Evolutionary conservation across 2,113 vertebrate genomes (phyloP), one percentile per base, ranked within the genome.

Genomic region (Hyperoodon ampullatus): DNA sequence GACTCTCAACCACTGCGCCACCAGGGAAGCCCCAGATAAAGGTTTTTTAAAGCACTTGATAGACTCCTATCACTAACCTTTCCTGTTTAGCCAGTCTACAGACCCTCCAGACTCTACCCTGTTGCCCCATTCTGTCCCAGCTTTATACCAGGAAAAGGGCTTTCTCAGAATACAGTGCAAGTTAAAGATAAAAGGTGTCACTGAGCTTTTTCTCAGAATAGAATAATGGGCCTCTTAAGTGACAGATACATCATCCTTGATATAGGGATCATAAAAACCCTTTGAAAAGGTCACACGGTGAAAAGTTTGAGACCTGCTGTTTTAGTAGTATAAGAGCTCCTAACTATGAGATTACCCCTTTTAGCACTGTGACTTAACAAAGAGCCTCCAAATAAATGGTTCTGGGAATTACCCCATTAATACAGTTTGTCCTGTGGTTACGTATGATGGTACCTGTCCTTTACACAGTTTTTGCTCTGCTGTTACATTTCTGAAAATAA

Each of bases 401-500:
- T 18, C 28, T 58, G 33, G 66, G 68, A 58, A 75, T 86, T 71
- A 86, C 13, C 72, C 35, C 26, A 10, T 75, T 50, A 87, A 74
- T 95, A 66, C 15, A 81, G 18, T 72, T 81, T 95, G 85, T 82
- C 19, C 8, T 74, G 5, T 93, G 72, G 21, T 89, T 86, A 58
- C 30, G 23, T 87, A 30, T 30, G 55, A 39, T 80, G 35, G 23
- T 90, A 70, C 86, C 24, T 90, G 14, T 61, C 50, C 16, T 95
- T 71, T 66, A 60, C 12, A 28, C 60, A 42, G 26, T 88, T 75
- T 77, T 96, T 95, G 12, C 53, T 94, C 4, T 95, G 16, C 53
- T 42, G n/a, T 94, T 90, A 65, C 28, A 80, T 42, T 94, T 94
- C 77, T 71, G 65, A 82, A 92, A 83, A 92, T 53, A 85, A 91